Conservation (phyloP, 2,888 invertebrate genomes). For the Agonopterix subpropinquella region DNA sequence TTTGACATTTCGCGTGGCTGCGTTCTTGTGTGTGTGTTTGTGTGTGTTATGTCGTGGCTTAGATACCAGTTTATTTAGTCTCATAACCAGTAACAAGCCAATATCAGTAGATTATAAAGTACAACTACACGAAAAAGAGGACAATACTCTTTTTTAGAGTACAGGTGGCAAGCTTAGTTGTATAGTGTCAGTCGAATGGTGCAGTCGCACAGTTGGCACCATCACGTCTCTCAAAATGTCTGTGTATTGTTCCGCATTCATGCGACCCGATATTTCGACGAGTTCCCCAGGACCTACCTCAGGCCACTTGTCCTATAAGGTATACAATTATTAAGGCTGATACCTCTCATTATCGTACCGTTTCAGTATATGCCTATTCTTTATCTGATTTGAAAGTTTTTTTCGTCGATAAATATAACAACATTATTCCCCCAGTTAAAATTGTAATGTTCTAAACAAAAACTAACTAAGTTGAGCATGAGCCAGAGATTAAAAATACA, state of each 20-base stretch:
- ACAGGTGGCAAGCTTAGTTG: too few species aligned
- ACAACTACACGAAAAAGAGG: too few species aligned
- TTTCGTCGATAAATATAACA: conserved; percentile 13
- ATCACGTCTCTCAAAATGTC: conserved; percentile 4
- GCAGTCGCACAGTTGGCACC: not conserved
- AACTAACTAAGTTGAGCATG: too few species aligned
- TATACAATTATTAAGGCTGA: conserved; percentile 5
- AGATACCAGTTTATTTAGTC: too few species aligned
- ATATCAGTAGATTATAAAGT: too few species aligned
- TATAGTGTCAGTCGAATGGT: conserved; percentile 2
- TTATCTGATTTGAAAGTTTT: conserved; percentile 5
- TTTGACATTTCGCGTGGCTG: too few species aligned
- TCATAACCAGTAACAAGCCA: too few species aligned
- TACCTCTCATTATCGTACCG: conserved; percentile 6
- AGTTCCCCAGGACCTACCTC: conserved; percentile 19
- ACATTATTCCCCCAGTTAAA: conserved; percentile 9
- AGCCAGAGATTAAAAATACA: too few species aligned
- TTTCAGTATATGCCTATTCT: conserved; percentile 4
- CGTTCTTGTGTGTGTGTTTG: too few species aligned
- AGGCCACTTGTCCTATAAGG: conserved; percentile 14
- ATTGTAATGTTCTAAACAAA: conserved; percentile 7
- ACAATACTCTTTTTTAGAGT: too few species aligned
- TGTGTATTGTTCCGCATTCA: conserved; percentile 9
- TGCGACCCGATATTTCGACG: conserved; percentile 11
- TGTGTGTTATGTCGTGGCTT: too few species aligned